Evolutionary conservation across 2,888 invertebrate species (phyloP), one percentile per base, ranked within the genome.

Genomic region (Ophioninae sp.): DNA sequence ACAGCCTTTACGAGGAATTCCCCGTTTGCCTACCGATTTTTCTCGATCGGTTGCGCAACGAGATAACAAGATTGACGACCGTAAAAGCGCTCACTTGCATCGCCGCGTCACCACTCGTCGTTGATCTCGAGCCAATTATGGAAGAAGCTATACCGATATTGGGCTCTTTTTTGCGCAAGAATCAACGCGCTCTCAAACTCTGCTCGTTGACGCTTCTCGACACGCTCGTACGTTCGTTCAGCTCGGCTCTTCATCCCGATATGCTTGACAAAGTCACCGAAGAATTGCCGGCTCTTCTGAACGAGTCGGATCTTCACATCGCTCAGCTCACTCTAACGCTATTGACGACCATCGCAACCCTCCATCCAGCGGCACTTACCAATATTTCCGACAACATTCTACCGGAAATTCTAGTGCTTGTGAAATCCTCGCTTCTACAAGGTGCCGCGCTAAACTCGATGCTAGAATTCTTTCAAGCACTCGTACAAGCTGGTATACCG

Each of bases 21-120:
- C 95, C 95, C 0, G 95, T 95, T 6, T 99, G 99, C 92, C 94
- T 99, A 85, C 99, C 99, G 8, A 97, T 99, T 91, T 98, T 99
- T 92, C 94, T 99, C 92, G 99, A 99, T 91, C 95, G 99, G 88
- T 94, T 99, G 77, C 96, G 97, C 86, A 99, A 99, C 92, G 99
- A 99, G 94, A 99, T 99, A 75, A 99, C 99, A 0, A 95, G 99
- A 37, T 94, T 99, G 56, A 99, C 99, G 6, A 98, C 99, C 2
- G 99, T 99, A 0, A 99, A 99, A 92, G 98, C 99, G 9, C 94
- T 99, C 13, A 98, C 98, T 7, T 97, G 98, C 94, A 97, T 99
- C 77, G 98, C 99, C 39, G 96, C 97, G 0, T 98, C 98, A 0
- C 97, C 98, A 0, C 93, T 99, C 63, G 95, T 96, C 85, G 97